Conservation (phyloP, 2,888 invertebrate species). For the Acleris cristana region DNA sequence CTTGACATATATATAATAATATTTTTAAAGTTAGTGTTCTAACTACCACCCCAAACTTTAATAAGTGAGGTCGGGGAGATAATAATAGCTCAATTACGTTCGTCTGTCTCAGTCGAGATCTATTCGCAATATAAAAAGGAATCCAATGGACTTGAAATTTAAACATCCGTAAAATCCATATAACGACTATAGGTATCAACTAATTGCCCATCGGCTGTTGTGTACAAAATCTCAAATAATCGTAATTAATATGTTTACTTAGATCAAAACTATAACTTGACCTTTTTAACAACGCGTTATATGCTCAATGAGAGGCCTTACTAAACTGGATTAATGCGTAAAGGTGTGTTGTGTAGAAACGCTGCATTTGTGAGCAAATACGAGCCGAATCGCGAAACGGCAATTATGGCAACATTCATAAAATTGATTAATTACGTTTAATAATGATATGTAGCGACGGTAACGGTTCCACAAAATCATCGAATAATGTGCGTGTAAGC, state of each 20-base stretch:
- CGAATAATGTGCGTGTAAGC: too few relatives aligned
- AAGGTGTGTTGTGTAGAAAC: constrained; percentile 18
- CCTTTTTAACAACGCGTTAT: background rate
- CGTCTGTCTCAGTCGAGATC: too few relatives aligned
- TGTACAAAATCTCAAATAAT: constrained; percentile 31
- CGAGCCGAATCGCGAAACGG: background rate
- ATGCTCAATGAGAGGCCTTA: background rate
- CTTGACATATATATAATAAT: too few relatives aligned
- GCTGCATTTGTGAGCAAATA: constrained; percentile 17
- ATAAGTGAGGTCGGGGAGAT: too few relatives aligned
- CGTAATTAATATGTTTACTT: constrained; percentile 32
- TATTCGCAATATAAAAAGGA: too few relatives aligned
- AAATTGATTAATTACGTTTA: constrained; percentile 17
- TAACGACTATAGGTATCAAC: constrained; percentile 17
- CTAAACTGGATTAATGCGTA: background rate
- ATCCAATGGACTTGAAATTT: too few relatives aligned
- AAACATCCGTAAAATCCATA: background rate
- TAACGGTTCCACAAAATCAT: too few relatives aligned
- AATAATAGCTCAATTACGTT: too few relatives aligned
- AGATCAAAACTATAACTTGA: background rate
- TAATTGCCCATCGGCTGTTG: constrained; percentile 15
- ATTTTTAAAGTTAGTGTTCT: too few relatives aligned
- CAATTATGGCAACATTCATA: constrained; percentile 20
- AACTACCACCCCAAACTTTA: too few relatives aligned
- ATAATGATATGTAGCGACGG: background rate